These are phyloP conservation scores for Lepetodrilus schrolli DNA, from an alignment of 2,888 invertebrate species.

Conservation along the genomic window DNA sequence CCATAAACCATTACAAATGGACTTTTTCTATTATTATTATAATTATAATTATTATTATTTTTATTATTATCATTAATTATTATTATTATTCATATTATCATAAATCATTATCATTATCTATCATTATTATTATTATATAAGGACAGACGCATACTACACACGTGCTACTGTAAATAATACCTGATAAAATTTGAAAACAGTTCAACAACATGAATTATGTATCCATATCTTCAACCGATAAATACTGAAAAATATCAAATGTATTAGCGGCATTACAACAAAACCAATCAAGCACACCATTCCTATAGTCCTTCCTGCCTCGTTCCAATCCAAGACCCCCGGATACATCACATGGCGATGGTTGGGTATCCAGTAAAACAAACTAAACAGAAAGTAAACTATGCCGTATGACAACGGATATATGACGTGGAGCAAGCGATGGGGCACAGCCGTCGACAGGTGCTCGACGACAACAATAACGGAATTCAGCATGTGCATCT, in stretches of 20 bases:
- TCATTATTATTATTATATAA: too few relatives aligned
- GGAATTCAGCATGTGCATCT: slow-evolving; percentile 66
- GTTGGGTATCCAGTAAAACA: slow-evolving; percentile 64
- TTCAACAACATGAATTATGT: background rate
- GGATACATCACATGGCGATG: slow-evolving; percentile 66
- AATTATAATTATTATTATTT: too few relatives aligned
- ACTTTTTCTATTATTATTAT: too few relatives aligned
- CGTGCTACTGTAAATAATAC: too few relatives aligned
- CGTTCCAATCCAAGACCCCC: slow-evolving; percentile 66
- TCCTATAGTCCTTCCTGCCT: slow-evolving; percentile 54
- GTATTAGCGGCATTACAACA: slow-evolving; percentile 56
- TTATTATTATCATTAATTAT: too few relatives aligned
- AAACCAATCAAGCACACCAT: slow-evolving; percentile 51
- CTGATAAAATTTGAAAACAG: too few relatives aligned
- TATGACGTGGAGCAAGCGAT: slow-evolving; percentile 62
- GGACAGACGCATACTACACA: too few relatives aligned
- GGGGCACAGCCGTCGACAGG: slow-evolving; percentile 58
- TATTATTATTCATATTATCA: too few relatives aligned
- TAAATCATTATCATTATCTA: too few relatives aligned
- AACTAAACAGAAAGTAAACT: slow-evolving; percentile 63
- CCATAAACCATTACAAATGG: too few relatives aligned
- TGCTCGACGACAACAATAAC: slow-evolving; percentile 65
- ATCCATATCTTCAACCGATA: slow-evolving; percentile 52
- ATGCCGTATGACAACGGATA: slow-evolving; percentile 60
- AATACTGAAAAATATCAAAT: slow-evolving; percentile 52